Evolutionary conservation across 2,797 vertebrate genomes (phyloP), one percentile per base, ranked within the genome.

Genomic region (Schizothorax lantsangensis): DNA sequence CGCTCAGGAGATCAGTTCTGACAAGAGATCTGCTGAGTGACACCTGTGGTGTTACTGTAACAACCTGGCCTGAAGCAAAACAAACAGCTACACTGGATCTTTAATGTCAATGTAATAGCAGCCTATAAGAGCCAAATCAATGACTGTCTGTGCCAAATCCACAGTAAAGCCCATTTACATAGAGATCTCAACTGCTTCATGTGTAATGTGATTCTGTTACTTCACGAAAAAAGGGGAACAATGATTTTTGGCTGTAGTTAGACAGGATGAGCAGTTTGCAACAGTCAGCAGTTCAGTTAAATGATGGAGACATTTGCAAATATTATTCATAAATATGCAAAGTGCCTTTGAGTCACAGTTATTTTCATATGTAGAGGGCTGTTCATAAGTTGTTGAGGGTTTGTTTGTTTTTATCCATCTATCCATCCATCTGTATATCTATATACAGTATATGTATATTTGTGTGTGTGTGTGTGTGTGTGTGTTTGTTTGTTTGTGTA

Each of bases 201-300:
- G 78, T 84, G 23, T 84, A 79, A 73, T 86, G 49, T 72, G 52
- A n/a, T 81, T 66, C 75, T 84, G 45, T 81, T 86, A 73, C 36
- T 73, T 79, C 69, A 26, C 21, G 6, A 57, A 40, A 74, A 86
- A 89, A 84, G 84, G 57, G 87, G 84, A 89, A 88, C 81, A 89
- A n/a, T 86, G 26, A 43, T 64, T 12, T 86, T 84, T 88, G 81
- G 72, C 64, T 49, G 57, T 57, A 62, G 71, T 36, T 57, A 23
- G n/a, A 80, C 69, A 75, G 62, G 30, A n/a, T n/a, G 14, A 86
- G 64, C 57, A 11, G 72, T 84, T 82, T 88, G 84, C 79, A 62
- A 80, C 36, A 81, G 30, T 14, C 14, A 82, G 15, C 52, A 52
- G 23, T 68, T 86, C 87, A 40, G 57, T 89, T 89, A 85, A 83